phyloP scores from a whole-genome alignment of 2,888 invertebrate genomes.

The Eupithecia centaureata region DNA sequence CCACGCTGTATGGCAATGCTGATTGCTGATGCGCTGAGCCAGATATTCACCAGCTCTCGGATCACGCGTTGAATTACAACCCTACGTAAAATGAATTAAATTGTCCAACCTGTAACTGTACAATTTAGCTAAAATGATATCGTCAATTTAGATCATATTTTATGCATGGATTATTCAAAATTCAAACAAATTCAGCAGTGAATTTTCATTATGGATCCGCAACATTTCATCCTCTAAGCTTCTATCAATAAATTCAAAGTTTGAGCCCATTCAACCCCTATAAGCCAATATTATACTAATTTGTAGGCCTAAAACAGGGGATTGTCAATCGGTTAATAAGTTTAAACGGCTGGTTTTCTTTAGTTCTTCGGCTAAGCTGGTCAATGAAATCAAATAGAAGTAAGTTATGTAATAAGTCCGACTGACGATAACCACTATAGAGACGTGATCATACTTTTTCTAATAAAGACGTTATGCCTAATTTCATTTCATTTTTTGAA shows the following conservation, averaged over 20 bases:
- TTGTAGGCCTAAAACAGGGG: constrained; percentile 45
- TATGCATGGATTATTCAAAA: constrained; percentile 23
- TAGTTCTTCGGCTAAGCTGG: not conserved
- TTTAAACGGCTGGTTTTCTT: constrained; percentile 14
- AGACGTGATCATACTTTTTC: no score
- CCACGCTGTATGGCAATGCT: no score
- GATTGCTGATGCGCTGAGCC: no score
- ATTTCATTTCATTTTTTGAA: no score
- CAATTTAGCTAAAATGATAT: not conserved
- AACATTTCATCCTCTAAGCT: constrained; percentile 53
- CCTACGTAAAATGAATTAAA: not conserved
- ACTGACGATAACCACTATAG: no score
- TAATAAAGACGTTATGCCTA: no score
- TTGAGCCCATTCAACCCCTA: constrained; percentile 50
- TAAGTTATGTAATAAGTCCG: no score
- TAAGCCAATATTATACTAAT: constrained; percentile 51
- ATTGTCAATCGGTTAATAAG: not conserved
- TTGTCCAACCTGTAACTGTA: not conserved
- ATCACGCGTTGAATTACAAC: no score
- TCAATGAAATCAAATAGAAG: not conserved
- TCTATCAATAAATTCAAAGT: constrained; percentile 59
- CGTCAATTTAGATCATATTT: constrained; percentile 12
- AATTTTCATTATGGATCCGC: constrained; percentile 43
- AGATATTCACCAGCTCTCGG: no score
- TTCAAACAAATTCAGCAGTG: constrained; percentile 26